Percentiles rank a stretch among this genome's conserved stretches.
phyloP scores from a whole-genome alignment of 1,140 invertebrate species.

The Eumaeus atala region DNA sequence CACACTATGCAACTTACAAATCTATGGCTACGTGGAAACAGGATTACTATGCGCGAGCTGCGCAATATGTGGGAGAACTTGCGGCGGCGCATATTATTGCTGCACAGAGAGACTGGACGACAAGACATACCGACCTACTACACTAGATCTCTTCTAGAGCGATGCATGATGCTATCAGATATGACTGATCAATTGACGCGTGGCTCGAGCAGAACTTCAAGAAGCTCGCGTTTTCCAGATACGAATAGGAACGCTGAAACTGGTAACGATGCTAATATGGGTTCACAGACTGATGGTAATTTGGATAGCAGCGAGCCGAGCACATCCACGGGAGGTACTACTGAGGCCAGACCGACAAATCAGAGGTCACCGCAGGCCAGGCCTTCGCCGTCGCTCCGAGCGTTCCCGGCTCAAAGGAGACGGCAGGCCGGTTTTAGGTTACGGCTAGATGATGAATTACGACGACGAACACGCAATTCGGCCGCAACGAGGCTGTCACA shows the following conservation, averaged over 20 bases:
- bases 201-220: slow-evolving; percentile 29
- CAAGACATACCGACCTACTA: slow-evolving; percentile 54
- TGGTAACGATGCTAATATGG: slow-evolving; percentile 20
- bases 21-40: slow-evolving; percentile 55
- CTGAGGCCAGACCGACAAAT: slow-evolving; percentile 27
- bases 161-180: slow-evolving; percentile 59
- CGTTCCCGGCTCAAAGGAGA: slow-evolving; percentile 41
- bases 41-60: slow-evolving; percentile 75
- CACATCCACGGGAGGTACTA: slow-evolving; percentile 29
- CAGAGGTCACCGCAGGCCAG: slow-evolving; percentile 21
- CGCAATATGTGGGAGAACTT: slow-evolving; percentile 79
- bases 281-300: slow-evolving; percentile 13
- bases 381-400: slow-evolving; percentile 30
- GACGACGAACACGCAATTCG: slow-evolving; percentile 40
- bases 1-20: slow-evolving; percentile 54
- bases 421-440: slow-evolving; percentile 43
- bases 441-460: slow-evolving; percentile 47
- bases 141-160: slow-evolving; percentile 53
- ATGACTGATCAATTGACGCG: slow-evolving; percentile 41
- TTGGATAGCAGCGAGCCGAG: slow-evolving; percentile 19
- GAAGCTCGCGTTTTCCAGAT: slow-evolving; percentile 19
- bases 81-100: slow-evolving; percentile 74
- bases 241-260: slow-evolving; percentile 18
- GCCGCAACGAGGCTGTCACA: slow-evolving; percentile 39
- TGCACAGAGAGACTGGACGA: slow-evolving; percentile 68